Base-by-base conservation (phyloP, 1,140 invertebrate genomes). In the Bombus impatiens region DNA sequence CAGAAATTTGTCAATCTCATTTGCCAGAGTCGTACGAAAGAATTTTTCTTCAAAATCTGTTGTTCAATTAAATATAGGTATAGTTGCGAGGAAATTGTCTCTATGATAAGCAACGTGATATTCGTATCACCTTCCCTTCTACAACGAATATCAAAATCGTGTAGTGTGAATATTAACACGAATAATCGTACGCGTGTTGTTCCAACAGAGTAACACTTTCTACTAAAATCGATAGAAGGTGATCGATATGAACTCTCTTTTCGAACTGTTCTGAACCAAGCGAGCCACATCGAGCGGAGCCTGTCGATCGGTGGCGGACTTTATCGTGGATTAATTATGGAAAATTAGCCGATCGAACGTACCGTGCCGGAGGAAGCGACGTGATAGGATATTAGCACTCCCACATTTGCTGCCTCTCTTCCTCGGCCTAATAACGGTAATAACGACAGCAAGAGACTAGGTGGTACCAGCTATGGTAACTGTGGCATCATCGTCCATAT, bases 281-380 rank as follows among this genome's bases (percentile, higher is more conserved):
- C 78, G 72, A 59, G 47, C 28, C 40, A 57, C 25, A 68, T 62
- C 37, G 37, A 59, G 57, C 32, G 53, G 53, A 28, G 3, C 40
- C 35, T 70, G 72, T 18, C 62, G 53, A 76, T 13, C 75, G 47
- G 84, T 79, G 87, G 71, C 76, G 89, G 47, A 93, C 88, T 90
- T 93, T 89, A 90, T 90, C 88, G 83, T 86, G 86, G 87, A 91
- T 91, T 91, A 92, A 93, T 94, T 90, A 91, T 88, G 84, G 89
- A 89, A 93, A 93, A 93, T 91, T 89, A 91, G 86, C 91, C 87
- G 91, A 92, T 92, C 89, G 90, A 92, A 90, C 91, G 90, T 85
- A 71, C 44, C 44, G 62, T 47, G 84, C 87, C 87, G 82, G 82
- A 82, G 88, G 82, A 89, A 89, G 81, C 82, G 35, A 68, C 79